Evolutionary conservation across 64 coral and sea anemone species (phyloP).

Genomic region (Trachythela sp.): DNA sequence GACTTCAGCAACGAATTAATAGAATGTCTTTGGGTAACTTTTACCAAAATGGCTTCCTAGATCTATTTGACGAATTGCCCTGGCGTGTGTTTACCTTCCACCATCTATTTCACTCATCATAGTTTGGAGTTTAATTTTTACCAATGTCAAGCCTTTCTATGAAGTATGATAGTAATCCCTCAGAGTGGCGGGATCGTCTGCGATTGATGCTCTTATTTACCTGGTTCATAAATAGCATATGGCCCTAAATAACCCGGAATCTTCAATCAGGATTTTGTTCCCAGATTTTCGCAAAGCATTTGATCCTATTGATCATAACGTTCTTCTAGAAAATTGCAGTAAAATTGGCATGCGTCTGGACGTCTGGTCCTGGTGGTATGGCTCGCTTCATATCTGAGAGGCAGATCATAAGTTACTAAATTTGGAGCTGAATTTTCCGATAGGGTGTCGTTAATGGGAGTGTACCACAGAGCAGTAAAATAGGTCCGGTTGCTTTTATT

Average conservation of each 20-base stretch:
- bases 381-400: not conserved
- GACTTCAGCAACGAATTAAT: no score
- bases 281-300: not conserved
- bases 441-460: not conserved
- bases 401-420: not conserved
- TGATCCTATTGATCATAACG: no score
- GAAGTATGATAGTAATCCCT: no score
- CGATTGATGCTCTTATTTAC: not conserved
- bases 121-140: no score
- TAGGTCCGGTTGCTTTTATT: not conserved
- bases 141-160: no score
- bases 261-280: not conserved
- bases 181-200: no score
- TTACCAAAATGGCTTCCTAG: no score
- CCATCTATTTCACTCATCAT: no score
- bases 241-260: not conserved
- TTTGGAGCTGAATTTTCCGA: not conserved
- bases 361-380: not conserved
- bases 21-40: no score
- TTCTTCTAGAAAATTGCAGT: not conserved
- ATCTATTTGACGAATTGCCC: no score
- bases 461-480: not conserved
- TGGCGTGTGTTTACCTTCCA: no score
- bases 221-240: constrained; percentile 1
- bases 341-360: not conserved